Base-by-base conservation (phyloP, 1,140 invertebrate species). In the Aricia agestis region DNA sequence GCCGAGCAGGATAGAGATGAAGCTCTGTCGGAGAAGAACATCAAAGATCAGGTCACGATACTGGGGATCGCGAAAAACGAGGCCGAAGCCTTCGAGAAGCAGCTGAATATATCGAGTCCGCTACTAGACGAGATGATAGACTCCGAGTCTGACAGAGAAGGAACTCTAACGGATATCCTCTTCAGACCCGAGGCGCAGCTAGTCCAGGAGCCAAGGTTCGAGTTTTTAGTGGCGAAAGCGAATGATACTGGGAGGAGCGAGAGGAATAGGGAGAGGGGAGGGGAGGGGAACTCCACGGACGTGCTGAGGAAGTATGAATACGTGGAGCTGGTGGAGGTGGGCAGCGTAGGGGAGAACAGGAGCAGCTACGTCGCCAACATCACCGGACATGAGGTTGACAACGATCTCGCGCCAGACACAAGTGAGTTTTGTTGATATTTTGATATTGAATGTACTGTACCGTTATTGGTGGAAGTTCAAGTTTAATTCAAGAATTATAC, bases 321-420 rank as follows among this genome's bases (percentile, higher is more conserved):
- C 71, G 89, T 91, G 19, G 89, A 91, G 72, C 69, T 91, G 66
- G 89, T 91, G 13, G 89, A 90, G 72, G 85, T 91, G 13, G 85
- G 70, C 6, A 82, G 75, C 66, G 72, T 69, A 11, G 74, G 78
- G 65, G 87, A 86, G 67, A 91, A 91, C 69, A 90, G 82, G 68
- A 91, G 89, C 78, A 85, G 85, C 13, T 86, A 76, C 19, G 73
- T 84, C 45, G 78, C 73, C 9, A 91, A 91, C 67, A 89, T 90
- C 2, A 91, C 89, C 6, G 86, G 82, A 10, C 87, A 91, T 67
- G 87, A 91, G 45, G 80, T 91, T 9, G 89, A 91, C n/a, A 87
- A 90, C n/a, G 89, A 91, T 52, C 59, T 86, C 18, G 89, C 86
- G 1, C 89, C 89, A 32, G 89, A 91, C 76, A 90, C 89, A 81